A percentile compares a stretch with the other conserved stretches of the same genome.
Evolutionary conservation across 2,888 invertebrate species (phyloP).

Genomic region (Glaucopsyche alexis): DNA sequence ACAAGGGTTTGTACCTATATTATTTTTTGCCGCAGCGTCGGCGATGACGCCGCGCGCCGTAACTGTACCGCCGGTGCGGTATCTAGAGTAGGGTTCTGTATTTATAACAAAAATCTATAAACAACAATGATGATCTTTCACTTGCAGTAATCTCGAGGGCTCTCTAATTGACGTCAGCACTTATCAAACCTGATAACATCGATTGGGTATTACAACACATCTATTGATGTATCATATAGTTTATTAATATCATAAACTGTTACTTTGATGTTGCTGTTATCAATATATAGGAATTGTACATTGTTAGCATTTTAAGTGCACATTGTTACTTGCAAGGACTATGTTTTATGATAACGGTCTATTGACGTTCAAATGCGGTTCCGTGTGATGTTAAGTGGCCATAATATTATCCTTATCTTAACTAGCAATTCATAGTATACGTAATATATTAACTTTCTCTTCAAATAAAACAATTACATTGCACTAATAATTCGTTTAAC

Average conservation of each 20-base stretch:
- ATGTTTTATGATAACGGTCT: neutral
- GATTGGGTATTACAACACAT: conserved; percentile 8
- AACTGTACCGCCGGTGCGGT: too few species aligned
- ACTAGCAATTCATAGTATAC: neutral
- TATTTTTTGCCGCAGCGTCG: too few species aligned
- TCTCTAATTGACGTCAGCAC: conserved; percentile 20
- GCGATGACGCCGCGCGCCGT: too few species aligned
- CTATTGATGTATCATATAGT: conserved; percentile 18
- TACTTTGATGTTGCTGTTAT: conserved; percentile 26
- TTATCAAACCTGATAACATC: conserved; percentile 12
- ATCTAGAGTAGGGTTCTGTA: too few species aligned
- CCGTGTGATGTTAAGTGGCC: neutral
- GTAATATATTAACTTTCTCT: too few species aligned
- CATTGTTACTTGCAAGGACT: neutral
- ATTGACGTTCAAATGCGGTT: neutral
- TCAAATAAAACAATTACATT: too few species aligned
- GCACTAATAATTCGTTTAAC: conserved; percentile 18
- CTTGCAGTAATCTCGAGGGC: neutral
- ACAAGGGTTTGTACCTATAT: too few species aligned
- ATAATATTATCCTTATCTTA: neutral
- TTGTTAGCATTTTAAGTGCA: conserved; percentile 11
- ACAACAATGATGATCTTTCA: too few species aligned
- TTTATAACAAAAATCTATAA: too few species aligned
- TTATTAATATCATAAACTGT: conserved; percentile 22
- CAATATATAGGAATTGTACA: neutral